A percentile compares a stretch with the other conserved stretches of the same genome.
These are phyloP conservation scores for Cossypha niveicapilla DNA, from an alignment of 2,797 vertebrate species.

Conservation along the genomic window DNA sequence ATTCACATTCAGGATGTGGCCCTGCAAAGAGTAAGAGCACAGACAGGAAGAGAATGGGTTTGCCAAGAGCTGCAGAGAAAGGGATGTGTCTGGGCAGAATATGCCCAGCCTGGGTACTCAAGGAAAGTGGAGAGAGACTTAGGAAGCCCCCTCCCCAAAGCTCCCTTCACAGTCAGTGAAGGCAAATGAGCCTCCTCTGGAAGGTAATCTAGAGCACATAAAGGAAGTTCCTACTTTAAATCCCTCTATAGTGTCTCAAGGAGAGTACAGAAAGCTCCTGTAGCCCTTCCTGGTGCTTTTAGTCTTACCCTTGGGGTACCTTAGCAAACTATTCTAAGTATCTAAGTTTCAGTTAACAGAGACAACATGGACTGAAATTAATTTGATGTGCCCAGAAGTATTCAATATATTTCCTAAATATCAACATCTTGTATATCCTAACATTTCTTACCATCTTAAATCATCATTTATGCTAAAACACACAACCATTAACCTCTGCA, in stretches of 20 bases:
- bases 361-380: neutral
- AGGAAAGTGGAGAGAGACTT: neutral
- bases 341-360: neutral
- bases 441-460: neutral
- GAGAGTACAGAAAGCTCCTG: neutral
- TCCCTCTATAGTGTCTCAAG: neutral
- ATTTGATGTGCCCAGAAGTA: neutral
- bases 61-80: neutral
- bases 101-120: neutral
- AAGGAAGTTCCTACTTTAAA: neutral
- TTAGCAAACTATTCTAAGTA: neutral
- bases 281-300: neutral
- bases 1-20: neutral
- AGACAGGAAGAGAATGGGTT: neutral
- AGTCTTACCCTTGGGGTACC: neutral
- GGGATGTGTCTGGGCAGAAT: neutral
- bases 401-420: neutral
- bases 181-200: neutral
- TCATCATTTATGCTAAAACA: neutral
- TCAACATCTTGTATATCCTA: neutral
- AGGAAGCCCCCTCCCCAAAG: neutral
- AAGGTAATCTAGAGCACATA: neutral
- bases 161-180: neutral
- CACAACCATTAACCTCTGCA: neutral
- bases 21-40: neutral